These are phyloP conservation scores for Eciton burchellii DNA, from an alignment of 1,140 invertebrate genomes.

Conservation along the genomic window DNA sequence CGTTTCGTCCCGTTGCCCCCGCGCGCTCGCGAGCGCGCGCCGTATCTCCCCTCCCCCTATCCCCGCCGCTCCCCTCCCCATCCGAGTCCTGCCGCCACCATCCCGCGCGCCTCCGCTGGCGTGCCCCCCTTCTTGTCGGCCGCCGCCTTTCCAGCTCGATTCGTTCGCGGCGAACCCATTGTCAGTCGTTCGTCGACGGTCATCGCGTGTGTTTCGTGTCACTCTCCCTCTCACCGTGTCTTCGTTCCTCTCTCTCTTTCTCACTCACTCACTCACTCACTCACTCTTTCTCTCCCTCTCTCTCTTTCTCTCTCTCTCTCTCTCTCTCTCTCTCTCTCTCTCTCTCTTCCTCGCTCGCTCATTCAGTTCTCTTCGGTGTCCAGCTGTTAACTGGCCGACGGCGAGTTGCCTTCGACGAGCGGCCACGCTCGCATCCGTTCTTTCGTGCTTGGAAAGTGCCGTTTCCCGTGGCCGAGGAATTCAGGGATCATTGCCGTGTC, in stretches of 20 bases:
- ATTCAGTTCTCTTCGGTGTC: slow-evolving; percentile 8
- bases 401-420: slow-evolving; percentile 2
- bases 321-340: neutral
- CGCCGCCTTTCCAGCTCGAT: slow-evolving; percentile 40
- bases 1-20: slow-evolving; percentile 62
- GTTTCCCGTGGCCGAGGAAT: neutral
- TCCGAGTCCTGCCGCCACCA: slow-evolving; percentile 11
- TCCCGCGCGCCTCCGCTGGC: slow-evolving; percentile 35
- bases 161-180: slow-evolving; percentile 62
- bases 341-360: slow-evolving; percentile 13
- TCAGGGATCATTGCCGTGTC: neutral
- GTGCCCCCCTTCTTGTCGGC: slow-evolving; percentile 60
- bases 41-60: slow-evolving; percentile 33
- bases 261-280: too few species aligned
- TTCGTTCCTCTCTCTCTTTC: slow-evolving; percentile 11
- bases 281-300: slow-evolving; percentile 5
- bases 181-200: slow-evolving; percentile 76
- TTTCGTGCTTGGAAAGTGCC: neutral
- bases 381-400: slow-evolving; percentile 28
- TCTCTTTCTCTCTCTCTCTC: slow-evolving; percentile 4
- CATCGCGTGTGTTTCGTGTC: slow-evolving; percentile 57
- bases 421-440: neutral
- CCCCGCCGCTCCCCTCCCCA: slow-evolving; percentile 33
- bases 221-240: slow-evolving; percentile 29
- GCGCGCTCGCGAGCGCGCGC: too few species aligned